Evolutionary conservation across 2,888 invertebrate species (phyloP), one percentile per base, ranked within the genome.

Genomic region (Euzophera pinguis): DNA sequence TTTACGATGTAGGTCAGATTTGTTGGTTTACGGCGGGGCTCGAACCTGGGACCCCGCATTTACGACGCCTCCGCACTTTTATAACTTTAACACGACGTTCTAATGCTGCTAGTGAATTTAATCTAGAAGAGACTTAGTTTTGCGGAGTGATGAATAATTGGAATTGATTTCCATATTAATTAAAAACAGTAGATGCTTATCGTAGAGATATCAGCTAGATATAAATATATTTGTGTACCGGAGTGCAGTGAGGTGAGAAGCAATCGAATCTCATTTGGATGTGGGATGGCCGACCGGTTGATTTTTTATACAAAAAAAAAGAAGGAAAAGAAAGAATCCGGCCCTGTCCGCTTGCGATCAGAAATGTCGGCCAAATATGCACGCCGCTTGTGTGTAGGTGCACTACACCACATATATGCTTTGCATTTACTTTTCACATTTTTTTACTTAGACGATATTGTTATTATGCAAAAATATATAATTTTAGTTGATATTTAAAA

Each of bases 1-100:
- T 90, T 89, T 90, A 90, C 81, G 87, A 86, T 70, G 71, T 75
- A 74, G 85, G 87, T 88, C 86, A 87, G 88, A 85, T 87, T 88
- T 88, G 89, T 89, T 87, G 81, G 88, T 89, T 88, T 86, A 85
- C 84, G 73, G 77, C 65, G 71, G 65, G 76, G 63, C 69, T 79
- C 82, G 78, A 85, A 85, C 87, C 78, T 68, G 79, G 83, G 82
- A 78, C 84, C 79, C 73, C 67, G 66, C 59, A 69, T 85, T 88
- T 88, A 88, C 79, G 83, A 78, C 74, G 63, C 71, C 74, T 65
- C 71, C 58, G 62, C 68, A 65, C 66, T 82, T 84, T 85, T 85
- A 86, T 71, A 84, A 77, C 84, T 70, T 78, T 80, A 77, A 82
- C 80, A 79, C 78, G 71, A 68, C 76, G 53, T 32, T 32, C 60